A percentile compares a stretch with the other conserved stretches of the same genome.
phyloP scores from a whole-genome alignment of 2,888 invertebrate genomes.

The Podabrus alpinus region DNA sequence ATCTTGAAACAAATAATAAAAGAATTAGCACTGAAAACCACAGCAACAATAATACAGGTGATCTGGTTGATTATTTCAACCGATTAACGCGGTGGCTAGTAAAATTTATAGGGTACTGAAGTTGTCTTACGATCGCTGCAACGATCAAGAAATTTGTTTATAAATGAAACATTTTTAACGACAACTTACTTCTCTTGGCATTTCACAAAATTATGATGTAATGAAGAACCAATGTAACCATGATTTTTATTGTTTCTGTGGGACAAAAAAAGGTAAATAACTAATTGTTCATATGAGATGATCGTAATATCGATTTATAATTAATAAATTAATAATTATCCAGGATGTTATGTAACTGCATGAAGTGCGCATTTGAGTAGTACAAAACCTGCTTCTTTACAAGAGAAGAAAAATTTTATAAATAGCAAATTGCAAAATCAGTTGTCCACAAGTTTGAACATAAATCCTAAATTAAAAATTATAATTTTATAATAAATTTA shows the following conservation, averaged over 20 bases:
- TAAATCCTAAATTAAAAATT: neutral
- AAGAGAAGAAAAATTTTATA: neutral
- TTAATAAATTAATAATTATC: neutral
- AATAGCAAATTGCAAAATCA: neutral
- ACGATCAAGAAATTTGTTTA: neutral
- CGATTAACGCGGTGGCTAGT: neutral
- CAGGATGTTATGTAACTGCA: neutral
- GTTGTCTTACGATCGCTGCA: neutral
- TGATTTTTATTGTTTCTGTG: slow-evolving; percentile 1
- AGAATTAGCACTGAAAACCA: neutral
- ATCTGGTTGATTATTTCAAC: neutral
- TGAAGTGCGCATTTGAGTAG: neutral
- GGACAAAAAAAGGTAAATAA: neutral
- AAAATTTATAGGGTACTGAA: neutral
- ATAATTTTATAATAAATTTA: neutral
- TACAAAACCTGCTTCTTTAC: neutral
- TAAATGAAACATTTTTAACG: neutral
- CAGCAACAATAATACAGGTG: neutral
- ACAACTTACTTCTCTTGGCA: slow-evolving; percentile 2
- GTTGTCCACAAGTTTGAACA: neutral
- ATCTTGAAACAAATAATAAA: neutral
- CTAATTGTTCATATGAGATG: neutral
- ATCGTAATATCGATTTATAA: neutral
- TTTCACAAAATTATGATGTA: neutral
- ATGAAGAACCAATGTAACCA: neutral